Percentiles rank a stretch among this genome's conserved stretches.
Evolutionary conservation across 2,113 vertebrate species (phyloP).

Genomic region (Antigone vipio): DNA sequence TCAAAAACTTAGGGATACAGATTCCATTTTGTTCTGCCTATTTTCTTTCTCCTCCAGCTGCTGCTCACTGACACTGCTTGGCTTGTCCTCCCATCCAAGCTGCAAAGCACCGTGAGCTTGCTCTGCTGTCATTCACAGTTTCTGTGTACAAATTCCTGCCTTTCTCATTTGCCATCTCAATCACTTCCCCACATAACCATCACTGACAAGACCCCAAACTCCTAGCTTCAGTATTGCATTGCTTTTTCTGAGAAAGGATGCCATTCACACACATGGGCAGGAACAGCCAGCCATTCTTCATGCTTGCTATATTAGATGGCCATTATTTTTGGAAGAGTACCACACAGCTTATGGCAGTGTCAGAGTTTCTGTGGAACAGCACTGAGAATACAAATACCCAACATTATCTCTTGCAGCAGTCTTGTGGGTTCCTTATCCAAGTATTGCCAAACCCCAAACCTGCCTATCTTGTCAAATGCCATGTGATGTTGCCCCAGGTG

Average conservation of each 20-base stretch:
- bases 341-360: background rate
- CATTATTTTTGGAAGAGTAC: background rate
- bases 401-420: background rate
- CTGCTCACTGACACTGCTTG: background rate
- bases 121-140: background rate
- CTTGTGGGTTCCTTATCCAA: background rate
- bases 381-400: background rate
- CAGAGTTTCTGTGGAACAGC: background rate
- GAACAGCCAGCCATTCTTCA: rapidly evolving
- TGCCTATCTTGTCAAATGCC: background rate
- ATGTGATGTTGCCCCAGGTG: background rate
- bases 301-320: background rate
- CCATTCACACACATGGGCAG: background rate
- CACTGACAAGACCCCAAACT: background rate
- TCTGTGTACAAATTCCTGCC: background rate
- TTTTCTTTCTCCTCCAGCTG: background rate
- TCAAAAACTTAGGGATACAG: background rate
- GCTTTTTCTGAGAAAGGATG: background rate
- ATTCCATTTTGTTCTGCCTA: background rate
- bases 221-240: background rate
- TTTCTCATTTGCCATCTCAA: background rate
- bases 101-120: background rate
- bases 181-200: background rate
- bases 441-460: background rate
- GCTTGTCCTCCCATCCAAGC: background rate